phyloP scores from a whole-genome alignment of 2,797 vertebrate species.

The Coilia nasus region DNA sequence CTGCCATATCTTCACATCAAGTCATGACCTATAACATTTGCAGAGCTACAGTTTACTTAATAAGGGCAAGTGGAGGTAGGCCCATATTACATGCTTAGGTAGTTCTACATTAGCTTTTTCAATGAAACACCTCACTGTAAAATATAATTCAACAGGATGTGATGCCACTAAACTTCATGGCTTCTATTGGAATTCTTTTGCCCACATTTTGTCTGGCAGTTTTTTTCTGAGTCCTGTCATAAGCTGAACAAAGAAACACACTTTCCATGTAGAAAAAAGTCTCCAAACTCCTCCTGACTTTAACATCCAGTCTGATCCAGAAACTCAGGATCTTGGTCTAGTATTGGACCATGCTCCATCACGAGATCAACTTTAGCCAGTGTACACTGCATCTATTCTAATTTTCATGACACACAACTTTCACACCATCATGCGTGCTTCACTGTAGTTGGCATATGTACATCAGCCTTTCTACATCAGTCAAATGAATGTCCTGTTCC shows the following conservation, averaged over 20 bases:
- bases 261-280: neutral
- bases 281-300: neutral
- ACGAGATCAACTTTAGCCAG: neutral
- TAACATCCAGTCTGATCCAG: conserved; percentile 5
- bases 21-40: neutral
- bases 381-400: neutral
- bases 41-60: neutral
- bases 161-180: neutral
- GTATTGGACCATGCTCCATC: neutral
- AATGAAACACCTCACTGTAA: neutral
- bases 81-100: neutral
- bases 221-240: neutral
- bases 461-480: neutral
- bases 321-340: neutral
- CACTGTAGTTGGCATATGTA: neutral
- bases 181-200: neutral
- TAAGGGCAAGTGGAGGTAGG: neutral
- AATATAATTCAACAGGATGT: neutral
- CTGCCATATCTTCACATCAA: neutral
- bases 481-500: neutral
- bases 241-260: neutral
- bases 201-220: neutral
- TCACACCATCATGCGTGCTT: neutral
- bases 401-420: neutral
- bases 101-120: neutral